These are phyloP conservation scores for Noctua janthina DNA, from an alignment of 2,888 invertebrate genomes.

Conservation along the genomic window DNA sequence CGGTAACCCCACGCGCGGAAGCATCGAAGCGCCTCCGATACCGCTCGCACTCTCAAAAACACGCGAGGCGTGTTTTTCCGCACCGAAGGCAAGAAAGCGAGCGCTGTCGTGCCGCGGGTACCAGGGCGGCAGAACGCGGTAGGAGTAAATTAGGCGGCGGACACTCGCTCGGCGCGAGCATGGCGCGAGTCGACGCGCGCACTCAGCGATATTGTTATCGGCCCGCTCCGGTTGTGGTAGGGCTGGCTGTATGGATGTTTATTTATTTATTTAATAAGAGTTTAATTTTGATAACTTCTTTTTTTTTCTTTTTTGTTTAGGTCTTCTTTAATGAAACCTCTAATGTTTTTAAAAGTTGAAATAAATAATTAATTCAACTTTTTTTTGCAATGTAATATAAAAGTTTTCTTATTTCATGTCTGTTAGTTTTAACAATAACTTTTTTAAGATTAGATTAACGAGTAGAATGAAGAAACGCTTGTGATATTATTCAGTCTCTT, in stretches of 20 bases:
- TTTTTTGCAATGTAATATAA: background rate
- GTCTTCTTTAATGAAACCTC: background rate
- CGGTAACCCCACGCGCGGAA: too few relatives aligned
- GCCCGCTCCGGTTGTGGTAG: slow-evolving; percentile 82
- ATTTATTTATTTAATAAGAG: background rate
- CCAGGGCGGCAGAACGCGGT: slow-evolving; percentile 74
- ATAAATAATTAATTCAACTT: background rate
- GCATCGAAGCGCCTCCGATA: background rate
- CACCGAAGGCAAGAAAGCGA: slow-evolving; percentile 64
- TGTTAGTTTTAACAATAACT: background rate
- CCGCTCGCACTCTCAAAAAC: background rate
- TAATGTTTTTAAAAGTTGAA: background rate
- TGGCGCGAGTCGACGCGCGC: slow-evolving; percentile 80
- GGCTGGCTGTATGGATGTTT: slow-evolving; percentile 67
- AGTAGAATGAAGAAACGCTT: background rate
- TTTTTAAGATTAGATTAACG: background rate
- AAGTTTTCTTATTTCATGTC: background rate
- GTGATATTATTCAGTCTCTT: too few relatives aligned
- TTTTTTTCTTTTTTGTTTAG: background rate
- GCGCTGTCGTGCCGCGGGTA: slow-evolving; percentile 67
- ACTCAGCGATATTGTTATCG: slow-evolving; percentile 89
- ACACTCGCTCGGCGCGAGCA: slow-evolving; percentile 71
- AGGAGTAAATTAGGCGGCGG: slow-evolving; percentile 83
- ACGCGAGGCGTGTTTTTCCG: slow-evolving; percentile 24
- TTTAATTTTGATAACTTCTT: background rate